These are phyloP conservation scores for Limnephilus marmoratus DNA, from an alignment of 2,888 invertebrate species.

Conservation along the genomic window DNA sequence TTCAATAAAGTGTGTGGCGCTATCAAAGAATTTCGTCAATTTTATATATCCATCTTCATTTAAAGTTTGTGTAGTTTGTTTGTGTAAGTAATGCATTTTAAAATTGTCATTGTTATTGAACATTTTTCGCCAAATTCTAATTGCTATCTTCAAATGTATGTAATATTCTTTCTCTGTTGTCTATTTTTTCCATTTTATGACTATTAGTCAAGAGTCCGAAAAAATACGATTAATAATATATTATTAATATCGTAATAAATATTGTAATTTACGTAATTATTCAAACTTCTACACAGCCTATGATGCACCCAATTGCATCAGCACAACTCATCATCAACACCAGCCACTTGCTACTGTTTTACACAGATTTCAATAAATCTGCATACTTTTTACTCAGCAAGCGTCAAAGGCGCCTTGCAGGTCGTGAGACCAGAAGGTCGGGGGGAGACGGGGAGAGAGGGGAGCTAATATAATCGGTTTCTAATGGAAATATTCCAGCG, in stretches of 20 bases:
- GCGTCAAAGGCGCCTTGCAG: background rate
- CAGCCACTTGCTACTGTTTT: background rate
- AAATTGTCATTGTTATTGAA: too few species aligned
- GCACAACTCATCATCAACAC: background rate
- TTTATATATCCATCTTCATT: too few species aligned
- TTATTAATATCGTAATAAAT: too few species aligned
- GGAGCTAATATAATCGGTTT: background rate
- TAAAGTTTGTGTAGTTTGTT: too few species aligned
- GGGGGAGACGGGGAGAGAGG: too few species aligned
- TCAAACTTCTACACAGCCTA: background rate
- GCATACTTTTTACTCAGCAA: slow-evolving; percentile 7
- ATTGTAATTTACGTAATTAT: background rate
- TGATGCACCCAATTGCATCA: background rate
- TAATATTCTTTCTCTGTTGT: too few species aligned
- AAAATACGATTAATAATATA: too few species aligned
- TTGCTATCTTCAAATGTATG: too few species aligned
- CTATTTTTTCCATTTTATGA: too few species aligned
- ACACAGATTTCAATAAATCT: slow-evolving; percentile 40
- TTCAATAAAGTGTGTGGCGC: background rate
- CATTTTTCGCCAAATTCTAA: too few species aligned
- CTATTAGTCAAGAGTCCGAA: too few species aligned
- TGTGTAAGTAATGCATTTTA: too few species aligned
- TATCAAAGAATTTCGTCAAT: background rate
- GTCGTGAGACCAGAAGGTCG: background rate
- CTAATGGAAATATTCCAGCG: slow-evolving; percentile 12